Evolutionary conservation across 2,888 invertebrate genomes (phyloP), one percentile per base, ranked within the genome.

Genomic region (Scaptomyza polygonia): DNA sequence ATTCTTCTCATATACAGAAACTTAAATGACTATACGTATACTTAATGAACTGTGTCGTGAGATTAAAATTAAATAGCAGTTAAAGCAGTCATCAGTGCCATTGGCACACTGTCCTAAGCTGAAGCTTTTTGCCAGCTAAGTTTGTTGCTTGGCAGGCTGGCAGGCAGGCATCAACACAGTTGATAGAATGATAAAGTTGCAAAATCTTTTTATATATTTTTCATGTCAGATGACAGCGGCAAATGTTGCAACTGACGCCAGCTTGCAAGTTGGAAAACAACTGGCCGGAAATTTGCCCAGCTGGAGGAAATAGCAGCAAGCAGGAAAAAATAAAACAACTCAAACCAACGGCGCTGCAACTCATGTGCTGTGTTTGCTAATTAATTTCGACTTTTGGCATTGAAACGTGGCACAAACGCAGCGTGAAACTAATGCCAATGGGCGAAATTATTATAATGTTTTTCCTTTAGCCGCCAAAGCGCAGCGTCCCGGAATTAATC

Each of bases 181-280:
- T 87, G 85, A 84, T 75, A 69, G 78, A 75, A 77, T 81, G 62
- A 76, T 79, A 87, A 85, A 85, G 82, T 85, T 83, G 79, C 64
- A 69, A 69, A 70, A 71, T 52, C 69, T 79, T 75, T 58, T 56
- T 65, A 5, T 48, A 75, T 69, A 73, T 76, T 66, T 75, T 63
- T 77, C 67, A 67, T 75, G 66, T 74, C 69, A 67, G 77, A 69
- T 77, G 68, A 82, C 69, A 67, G 57, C 57, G 40, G 34, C 63
- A 62, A 62, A 54, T 52, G 47, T n/a, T 56, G 55, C 63, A 72
- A 39, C 40, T 47, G 40, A 8, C 36, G 14, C 21, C 18, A 42
- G 34, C 34, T 29, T 1, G 29, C 29, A 12, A 36, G 36, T 14
- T 16, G 1, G 39, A 29, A 39, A 27, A 25, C 47, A 63, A 34